Conservation (phyloP, 1,140 invertebrate genomes). For the Achatina immaculata region DNA sequence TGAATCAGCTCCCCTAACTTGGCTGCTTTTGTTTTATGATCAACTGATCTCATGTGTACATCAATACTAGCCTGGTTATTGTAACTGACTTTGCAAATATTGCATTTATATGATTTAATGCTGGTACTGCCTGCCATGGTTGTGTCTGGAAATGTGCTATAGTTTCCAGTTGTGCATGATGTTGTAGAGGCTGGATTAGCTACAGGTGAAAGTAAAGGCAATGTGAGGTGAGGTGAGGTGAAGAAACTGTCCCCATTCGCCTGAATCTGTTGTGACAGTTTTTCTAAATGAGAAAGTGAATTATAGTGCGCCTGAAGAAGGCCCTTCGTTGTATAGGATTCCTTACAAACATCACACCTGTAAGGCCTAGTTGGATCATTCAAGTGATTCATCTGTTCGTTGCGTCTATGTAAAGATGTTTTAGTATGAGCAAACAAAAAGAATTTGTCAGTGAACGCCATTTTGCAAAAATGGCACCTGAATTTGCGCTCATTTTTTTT, state of each 20-base stretch:
- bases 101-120: constrained; percentile 93
- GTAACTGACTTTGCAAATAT: constrained; percentile 94
- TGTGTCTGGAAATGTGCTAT: neutral
- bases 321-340: constrained; percentile 96
- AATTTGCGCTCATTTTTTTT: constrained; percentile 91
- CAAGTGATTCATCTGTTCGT: constrained; percentile 76
- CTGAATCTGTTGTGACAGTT: constrained; percentile 78
- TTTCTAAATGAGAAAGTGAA: constrained; percentile 94
- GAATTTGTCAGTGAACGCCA: constrained; percentile 90
- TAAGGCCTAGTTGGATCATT: constrained; percentile 78
- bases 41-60: constrained; percentile 92
- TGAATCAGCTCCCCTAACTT: constrained; percentile 90
- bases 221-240: constrained; percentile 24
- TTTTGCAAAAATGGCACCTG: constrained; percentile 93
- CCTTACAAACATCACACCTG: constrained; percentile 96
- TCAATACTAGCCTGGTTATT: constrained; percentile 92
- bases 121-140: constrained; percentile 78
- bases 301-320: constrained; percentile 95
- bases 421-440: constrained; percentile 94
- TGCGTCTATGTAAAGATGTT: constrained; percentile 89
- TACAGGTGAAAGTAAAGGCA: constrained; percentile 23
- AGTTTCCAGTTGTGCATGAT: neutral
- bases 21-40: constrained; percentile 90
- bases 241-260: neutral
- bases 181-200: constrained; percentile 23